phyloP scores from a whole-genome alignment of 2,797 vertebrate genomes.

The Leuciscus waleckii region DNA sequence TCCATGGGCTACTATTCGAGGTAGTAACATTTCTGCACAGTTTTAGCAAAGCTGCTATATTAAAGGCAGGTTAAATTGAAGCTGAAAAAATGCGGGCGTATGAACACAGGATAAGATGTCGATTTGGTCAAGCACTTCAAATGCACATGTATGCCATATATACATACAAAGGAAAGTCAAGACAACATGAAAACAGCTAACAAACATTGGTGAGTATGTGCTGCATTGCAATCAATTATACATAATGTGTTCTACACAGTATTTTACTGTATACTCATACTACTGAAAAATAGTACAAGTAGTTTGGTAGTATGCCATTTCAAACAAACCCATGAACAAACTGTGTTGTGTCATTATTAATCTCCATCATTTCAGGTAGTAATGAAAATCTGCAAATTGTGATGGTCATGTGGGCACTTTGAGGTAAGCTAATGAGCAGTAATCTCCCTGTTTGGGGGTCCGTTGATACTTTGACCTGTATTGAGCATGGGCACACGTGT shows the following conservation, averaged over 20 bases:
- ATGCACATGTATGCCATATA: not conserved
- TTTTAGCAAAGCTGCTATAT: not conserved
- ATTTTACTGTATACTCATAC: not conserved
- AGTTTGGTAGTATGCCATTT: not conserved
- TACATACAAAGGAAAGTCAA: not conserved
- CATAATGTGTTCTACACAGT: not conserved
- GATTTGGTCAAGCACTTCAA: constrained; percentile 1
- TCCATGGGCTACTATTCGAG: not conserved
- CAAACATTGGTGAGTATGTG: not conserved
- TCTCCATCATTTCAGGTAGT: constrained; percentile 1
- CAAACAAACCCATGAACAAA: not conserved
- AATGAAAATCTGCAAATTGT: not conserved
- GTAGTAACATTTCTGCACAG: not conserved
- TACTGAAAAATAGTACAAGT: not conserved
- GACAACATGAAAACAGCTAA: not conserved
- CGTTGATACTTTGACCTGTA: not conserved
- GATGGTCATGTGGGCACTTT: not conserved
- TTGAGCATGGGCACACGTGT: not conserved
- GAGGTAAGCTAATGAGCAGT: constrained; percentile 17
- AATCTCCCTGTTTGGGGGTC: not conserved
- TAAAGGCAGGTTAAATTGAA: not conserved
- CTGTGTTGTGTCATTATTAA: not conserved
- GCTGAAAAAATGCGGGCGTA: not conserved
- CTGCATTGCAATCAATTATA: not conserved
- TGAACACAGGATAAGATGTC: not conserved